Evolutionary conservation across 2,888 invertebrate genomes (phyloP), one percentile per base, ranked within the genome.

Genomic region (Busseola fusca): DNA sequence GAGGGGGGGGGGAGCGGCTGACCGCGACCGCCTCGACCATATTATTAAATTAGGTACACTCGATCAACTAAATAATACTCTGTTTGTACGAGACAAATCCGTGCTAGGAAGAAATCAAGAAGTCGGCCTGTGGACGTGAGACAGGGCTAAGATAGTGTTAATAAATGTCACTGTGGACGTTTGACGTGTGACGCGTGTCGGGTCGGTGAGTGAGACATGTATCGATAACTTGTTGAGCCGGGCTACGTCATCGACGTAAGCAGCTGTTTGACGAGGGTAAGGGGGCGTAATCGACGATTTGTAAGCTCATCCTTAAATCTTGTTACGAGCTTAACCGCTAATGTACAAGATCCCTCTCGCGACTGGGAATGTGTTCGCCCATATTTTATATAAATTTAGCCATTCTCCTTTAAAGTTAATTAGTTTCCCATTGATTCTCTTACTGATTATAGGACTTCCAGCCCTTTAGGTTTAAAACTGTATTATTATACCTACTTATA

Each of bases 41-140:
- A 90, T 92, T 93, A 92, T 92, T 94, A 79, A 74, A 92, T 94
- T 93, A 93, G 90, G 92, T 90, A 86, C 91, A 89, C 88, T 90
- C 89, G 87, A 87, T 87, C 88, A 90, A 90, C 88, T 90, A 88
- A 90, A 91, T 90, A 89, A 84, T 84, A 86, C 81, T 86, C 86
- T 84, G 85, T 85, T 86, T 84, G 83, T 85, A 83, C 86, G 85
- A 82, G 80, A 67, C 69, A 65, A 73, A 68, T 73, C 67, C n/a
- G 5, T 21, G 25, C 66, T 74, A 75, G 63, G 48, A 54, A 78
- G 69, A 81, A 83, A 82, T 63, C 74, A 27, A 45, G 50, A 37
- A 70, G 45, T 70, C 67, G 72, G 72, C 69, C 67, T 72, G 56
- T 52, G 70, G 40, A 58, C 71, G 72, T 59, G 58, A 16, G 56